These are phyloP conservation scores for Philotrypesis tridentata DNA, from an alignment of 1,140 invertebrate species.

Conservation along the genomic window DNA sequence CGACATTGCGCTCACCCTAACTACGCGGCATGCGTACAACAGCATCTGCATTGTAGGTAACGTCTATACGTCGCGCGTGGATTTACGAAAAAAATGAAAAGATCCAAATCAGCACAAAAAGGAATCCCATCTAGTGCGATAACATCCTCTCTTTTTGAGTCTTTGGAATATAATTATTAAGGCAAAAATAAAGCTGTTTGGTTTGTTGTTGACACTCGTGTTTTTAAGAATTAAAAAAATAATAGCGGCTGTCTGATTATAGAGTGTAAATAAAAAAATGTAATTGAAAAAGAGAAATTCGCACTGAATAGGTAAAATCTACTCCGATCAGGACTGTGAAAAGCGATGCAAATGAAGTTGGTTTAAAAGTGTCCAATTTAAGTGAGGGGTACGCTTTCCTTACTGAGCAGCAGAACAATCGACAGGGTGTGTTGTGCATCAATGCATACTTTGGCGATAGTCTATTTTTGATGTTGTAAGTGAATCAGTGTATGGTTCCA, in stretches of 20 bases:
- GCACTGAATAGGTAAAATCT: constrained; percentile 42
- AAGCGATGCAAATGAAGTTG: constrained; percentile 58
- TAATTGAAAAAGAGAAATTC: constrained; percentile 47
- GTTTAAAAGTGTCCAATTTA: constrained; percentile 38
- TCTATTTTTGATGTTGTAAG: constrained; percentile 72
- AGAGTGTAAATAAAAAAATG: constrained; percentile 45
- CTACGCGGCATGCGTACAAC: constrained; percentile 57
- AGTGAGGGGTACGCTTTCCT: constrained; percentile 38
- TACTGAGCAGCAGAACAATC: constrained; percentile 53
- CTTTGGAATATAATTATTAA: constrained; percentile 60
- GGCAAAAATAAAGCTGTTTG: constrained; percentile 57
- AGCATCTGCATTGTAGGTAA: constrained; percentile 65
- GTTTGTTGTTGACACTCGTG: constrained; percentile 55
- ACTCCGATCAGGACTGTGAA: constrained; percentile 45
- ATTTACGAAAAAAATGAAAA: constrained; percentile 44
- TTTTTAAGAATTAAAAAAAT: constrained; percentile 53
- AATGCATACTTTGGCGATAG: constrained; percentile 69
- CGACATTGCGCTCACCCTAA: constrained; percentile 47
- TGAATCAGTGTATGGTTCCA: constrained; percentile 66
- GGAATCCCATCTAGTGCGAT: constrained; percentile 56
- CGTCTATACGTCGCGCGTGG: constrained; percentile 59
- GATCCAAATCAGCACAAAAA: constrained; percentile 57
- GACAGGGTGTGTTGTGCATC: constrained; percentile 64
- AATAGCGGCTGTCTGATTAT: constrained; percentile 45
- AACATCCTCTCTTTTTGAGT: constrained; percentile 59